phyloP scores from a whole-genome alignment of 2,797 vertebrate species.

The Malacoctenus gilli region DNA sequence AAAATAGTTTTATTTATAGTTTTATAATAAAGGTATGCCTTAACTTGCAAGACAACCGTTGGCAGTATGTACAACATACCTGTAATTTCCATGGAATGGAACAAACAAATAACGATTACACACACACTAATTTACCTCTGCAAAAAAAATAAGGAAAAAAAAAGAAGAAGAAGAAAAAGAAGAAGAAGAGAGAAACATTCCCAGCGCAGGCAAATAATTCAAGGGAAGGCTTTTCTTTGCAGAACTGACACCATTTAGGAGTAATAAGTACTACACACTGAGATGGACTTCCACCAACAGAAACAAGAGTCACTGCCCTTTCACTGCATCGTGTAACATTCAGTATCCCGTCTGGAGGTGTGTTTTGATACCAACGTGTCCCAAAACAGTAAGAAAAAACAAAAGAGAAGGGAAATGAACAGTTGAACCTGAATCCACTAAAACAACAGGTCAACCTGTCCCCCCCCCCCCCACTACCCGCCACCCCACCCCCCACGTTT shows the following conservation, averaged over 20 bases:
- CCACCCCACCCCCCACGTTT: too few species aligned
- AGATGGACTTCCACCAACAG: constrained; percentile 73
- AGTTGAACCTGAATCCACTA: constrained; percentile 58
- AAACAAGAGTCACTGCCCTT: constrained; percentile 75
- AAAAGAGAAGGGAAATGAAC: constrained; percentile 68
- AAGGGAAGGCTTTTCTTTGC: constrained; percentile 71
- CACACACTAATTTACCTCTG: constrained; percentile 84
- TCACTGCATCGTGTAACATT: constrained; percentile 80
- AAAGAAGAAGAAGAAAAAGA: constrained; percentile 53
- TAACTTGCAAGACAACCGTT: constrained; percentile 95
- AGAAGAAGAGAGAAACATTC: constrained; percentile 74
- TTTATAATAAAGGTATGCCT: constrained; percentile 96
- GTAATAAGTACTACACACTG: constrained; percentile 80
- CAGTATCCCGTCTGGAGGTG: too few species aligned
- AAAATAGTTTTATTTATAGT: constrained; percentile 98
- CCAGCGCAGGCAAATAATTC: constrained; percentile 76
- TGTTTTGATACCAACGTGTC: too few species aligned
- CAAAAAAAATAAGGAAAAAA: constrained; percentile 66
- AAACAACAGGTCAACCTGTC: constrained; percentile 59
- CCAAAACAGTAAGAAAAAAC: constrained; percentile 56
- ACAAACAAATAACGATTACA: constrained; percentile 86
- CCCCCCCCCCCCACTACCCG: too few species aligned
- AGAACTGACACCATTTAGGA: constrained; percentile 79
- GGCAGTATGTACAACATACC: constrained; percentile 99
- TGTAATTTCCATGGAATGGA: constrained; percentile 92